Evolutionary conservation across 1,140 invertebrate species (phyloP).

Genomic region (Zophobas atratus): DNA sequence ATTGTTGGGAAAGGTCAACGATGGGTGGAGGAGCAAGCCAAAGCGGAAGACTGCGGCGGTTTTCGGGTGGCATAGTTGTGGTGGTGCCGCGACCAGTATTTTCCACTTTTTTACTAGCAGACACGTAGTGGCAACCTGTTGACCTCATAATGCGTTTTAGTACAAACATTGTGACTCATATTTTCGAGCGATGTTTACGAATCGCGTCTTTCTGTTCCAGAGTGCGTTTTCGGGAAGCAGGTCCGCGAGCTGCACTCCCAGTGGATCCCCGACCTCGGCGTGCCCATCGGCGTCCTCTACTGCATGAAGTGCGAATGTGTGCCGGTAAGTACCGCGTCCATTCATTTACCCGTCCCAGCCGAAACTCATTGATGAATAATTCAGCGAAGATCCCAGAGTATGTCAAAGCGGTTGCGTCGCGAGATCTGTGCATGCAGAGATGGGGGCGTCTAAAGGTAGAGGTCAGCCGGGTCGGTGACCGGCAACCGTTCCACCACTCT

Average conservation of each 20-base stretch:
- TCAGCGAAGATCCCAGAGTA: conserved; percentile 22
- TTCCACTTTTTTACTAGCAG: no score
- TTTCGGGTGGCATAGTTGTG: neutral
- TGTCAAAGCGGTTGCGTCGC: conserved; percentile 41
- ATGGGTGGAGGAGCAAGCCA: conserved; percentile 38
- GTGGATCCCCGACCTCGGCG: conserved; percentile 92
- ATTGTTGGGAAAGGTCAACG: conserved; percentile 52
- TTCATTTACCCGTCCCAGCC: neutral
- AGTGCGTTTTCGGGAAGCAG: conserved; percentile 91
- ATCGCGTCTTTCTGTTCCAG: conserved; percentile 71
- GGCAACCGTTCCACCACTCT: conserved; percentile 54
- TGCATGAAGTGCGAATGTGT: conserved; percentile 95
- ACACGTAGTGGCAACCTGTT: neutral
- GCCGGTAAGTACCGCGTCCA: conserved; percentile 78
- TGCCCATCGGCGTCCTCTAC: conserved; percentile 93
- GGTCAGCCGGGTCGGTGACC: conserved; percentile 59
- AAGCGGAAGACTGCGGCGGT: neutral
- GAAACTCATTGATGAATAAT: conserved; percentile 40
- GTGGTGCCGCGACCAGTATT: neutral
- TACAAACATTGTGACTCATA: neutral
- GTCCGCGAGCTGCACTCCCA: conserved; percentile 87
- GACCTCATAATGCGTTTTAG: neutral
- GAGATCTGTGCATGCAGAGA: conserved; percentile 46
- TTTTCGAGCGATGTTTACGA: conserved; percentile 1
- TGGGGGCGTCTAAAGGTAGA: conserved; percentile 59